phyloP scores from a whole-genome alignment of 2,797 vertebrate genomes.

The Syngnathus acus region DNA sequence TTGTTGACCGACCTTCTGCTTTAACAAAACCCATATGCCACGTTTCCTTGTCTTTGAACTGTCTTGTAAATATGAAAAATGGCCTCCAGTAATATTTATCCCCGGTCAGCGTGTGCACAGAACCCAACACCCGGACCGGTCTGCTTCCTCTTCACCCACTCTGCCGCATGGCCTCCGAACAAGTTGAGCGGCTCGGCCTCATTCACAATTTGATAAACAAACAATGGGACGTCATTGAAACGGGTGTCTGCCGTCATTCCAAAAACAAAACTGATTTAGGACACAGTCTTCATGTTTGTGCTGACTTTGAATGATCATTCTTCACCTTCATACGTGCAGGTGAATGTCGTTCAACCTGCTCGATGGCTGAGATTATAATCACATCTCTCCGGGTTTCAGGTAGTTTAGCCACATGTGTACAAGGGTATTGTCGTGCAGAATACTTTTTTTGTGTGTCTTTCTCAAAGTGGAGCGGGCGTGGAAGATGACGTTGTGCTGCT shows the following conservation, averaged over 20 bases:
- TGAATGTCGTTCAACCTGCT: conserved; percentile 7
- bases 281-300: neutral
- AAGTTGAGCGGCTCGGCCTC: conserved; percentile 17
- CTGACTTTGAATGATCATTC: too few relatives aligned
- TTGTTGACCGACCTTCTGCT: neutral
- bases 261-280: neutral
- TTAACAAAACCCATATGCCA: neutral
- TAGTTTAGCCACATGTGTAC: neutral
- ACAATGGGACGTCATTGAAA: neutral
- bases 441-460: neutral
- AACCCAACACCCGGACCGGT: neutral
- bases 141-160: neutral
- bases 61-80: neutral
- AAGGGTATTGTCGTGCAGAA: neutral
- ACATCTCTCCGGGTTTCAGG: neutral
- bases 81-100: neutral
- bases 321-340: neutral
- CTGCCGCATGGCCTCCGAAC: conserved; percentile 13
- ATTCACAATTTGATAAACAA: conserved; percentile 10
- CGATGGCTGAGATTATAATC: neutral
- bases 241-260: neutral
- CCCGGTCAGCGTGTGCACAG: neutral
- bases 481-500: neutral
- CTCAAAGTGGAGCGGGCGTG: neutral
- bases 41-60: neutral